These are phyloP conservation scores for Enteromius paludinosus DNA, from an alignment of 2,797 vertebrate species.

Conservation along the genomic window DNA sequence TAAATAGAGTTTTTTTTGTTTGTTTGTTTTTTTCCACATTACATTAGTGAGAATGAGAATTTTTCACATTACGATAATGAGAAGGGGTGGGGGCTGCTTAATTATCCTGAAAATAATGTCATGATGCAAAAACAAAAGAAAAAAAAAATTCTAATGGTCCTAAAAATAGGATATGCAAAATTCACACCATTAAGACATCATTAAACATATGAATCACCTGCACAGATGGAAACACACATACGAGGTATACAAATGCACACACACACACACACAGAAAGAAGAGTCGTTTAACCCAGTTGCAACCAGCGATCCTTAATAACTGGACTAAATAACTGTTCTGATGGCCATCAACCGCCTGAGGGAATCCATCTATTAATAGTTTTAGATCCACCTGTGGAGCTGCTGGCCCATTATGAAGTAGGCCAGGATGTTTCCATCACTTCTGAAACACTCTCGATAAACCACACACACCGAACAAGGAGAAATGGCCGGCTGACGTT, in stretches of 20 bases:
- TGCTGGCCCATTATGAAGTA: conserved; percentile 61
- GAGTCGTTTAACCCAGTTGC: conserved; percentile 47
- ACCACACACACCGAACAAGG: conserved; percentile 35
- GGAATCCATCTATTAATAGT: conserved; percentile 59
- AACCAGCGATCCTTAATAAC: conserved; percentile 44
- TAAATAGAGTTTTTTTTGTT: background rate
- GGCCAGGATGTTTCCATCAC: conserved; percentile 59
- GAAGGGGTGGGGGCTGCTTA: background rate
- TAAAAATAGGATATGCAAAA: conserved; percentile 11
- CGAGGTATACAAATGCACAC: background rate
- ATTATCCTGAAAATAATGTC: conserved; percentile 1
- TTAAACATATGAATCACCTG: conserved; percentile 14
- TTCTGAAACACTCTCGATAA: conserved; percentile 48
- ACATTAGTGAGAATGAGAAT: background rate
- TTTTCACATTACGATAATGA: conserved; percentile 10
- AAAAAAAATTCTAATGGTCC: background rate
- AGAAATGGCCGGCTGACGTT: conserved; percentile 19
- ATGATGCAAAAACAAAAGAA: background rate
- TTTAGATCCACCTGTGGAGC: conserved; percentile 60
- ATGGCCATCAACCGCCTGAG: conserved; percentile 52
- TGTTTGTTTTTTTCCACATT: background rate
- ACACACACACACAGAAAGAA: conserved; percentile 63
- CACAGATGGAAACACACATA: background rate
- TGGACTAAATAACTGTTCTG: conserved; percentile 52
- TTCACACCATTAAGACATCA: background rate